Conservation (phyloP, 1,140 invertebrate genomes). For the Eupristina koningsbergeri region DNA sequence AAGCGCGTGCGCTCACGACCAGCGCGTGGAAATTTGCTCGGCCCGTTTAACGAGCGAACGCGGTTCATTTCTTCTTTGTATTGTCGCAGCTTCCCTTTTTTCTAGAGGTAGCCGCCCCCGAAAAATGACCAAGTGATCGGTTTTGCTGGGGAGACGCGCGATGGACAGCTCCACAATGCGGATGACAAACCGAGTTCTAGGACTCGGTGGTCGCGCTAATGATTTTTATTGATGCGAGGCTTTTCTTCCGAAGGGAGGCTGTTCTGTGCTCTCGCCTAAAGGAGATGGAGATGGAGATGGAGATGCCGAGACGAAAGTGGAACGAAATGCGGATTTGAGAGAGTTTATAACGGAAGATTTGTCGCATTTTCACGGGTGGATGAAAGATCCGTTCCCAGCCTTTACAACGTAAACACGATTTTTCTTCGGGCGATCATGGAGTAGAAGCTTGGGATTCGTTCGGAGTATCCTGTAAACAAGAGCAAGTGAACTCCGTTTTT, state of each 20-base stretch:
- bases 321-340: conserved; percentile 1
- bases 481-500: not conserved
- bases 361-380: not conserved
- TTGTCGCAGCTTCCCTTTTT: not conserved
- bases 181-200: conserved; percentile 22
- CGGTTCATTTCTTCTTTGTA: not conserved
- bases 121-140: conserved; percentile 24
- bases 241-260: not conserved
- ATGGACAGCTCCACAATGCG: conserved; percentile 7
- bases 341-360: conserved; percentile 28
- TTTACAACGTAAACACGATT: conserved; percentile 18
- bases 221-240: conserved; percentile 29
- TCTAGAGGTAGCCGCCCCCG: too few species aligned
- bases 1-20: not conserved
- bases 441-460: not conserved
- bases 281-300: not conserved
- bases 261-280: too few species aligned
- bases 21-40: too few species aligned
- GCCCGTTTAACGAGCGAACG: conserved; percentile 2
- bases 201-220: conserved; percentile 20
- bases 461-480: not conserved
- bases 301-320: conserved; percentile 22
- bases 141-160: not conserved
- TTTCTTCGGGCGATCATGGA: not conserved
- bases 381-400: not conserved